Evolutionary conservation across 2,888 invertebrate genomes (phyloP).

Genomic region (Cosmia trapezina): DNA sequence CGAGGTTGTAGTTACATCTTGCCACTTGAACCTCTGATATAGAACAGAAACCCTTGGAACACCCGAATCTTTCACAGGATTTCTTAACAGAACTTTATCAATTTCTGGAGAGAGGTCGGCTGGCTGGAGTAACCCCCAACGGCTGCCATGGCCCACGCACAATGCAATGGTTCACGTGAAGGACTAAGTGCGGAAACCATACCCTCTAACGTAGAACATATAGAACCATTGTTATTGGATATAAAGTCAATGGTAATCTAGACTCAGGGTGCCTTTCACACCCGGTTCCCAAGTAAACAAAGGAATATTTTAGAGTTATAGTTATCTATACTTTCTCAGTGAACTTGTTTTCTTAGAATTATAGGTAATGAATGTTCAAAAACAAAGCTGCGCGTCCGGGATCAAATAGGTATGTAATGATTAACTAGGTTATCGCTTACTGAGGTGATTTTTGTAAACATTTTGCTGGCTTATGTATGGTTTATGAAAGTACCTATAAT

Average conservation of each 20-base stretch:
- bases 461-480: background rate
- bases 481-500: background rate
- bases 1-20: background rate
- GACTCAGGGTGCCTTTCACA: background rate
- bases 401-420: constrained; percentile 17
- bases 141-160: too few species aligned
- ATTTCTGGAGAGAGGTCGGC: too few species aligned
- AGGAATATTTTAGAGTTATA: constrained; percentile 35
- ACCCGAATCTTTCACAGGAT: too few species aligned
- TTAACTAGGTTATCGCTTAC: constrained; percentile 44
- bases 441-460: constrained; percentile 17
- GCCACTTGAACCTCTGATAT: too few species aligned
- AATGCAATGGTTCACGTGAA: too few species aligned
- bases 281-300: constrained; percentile 6
- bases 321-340: constrained; percentile 17
- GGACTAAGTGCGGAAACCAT: too few species aligned
- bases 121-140: too few species aligned
- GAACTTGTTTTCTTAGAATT: constrained; percentile 38
- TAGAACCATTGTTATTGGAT: background rate
- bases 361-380: constrained; percentile 38
- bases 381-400: constrained; percentile 40
- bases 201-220: too few species aligned
- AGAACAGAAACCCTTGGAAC: too few species aligned
- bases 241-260: background rate
- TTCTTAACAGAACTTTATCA: too few species aligned